These are phyloP conservation scores for Pachyrhynchus sulphureomaculatus DNA, from an alignment of 1,140 invertebrate genomes.

Conservation along the genomic window DNA sequence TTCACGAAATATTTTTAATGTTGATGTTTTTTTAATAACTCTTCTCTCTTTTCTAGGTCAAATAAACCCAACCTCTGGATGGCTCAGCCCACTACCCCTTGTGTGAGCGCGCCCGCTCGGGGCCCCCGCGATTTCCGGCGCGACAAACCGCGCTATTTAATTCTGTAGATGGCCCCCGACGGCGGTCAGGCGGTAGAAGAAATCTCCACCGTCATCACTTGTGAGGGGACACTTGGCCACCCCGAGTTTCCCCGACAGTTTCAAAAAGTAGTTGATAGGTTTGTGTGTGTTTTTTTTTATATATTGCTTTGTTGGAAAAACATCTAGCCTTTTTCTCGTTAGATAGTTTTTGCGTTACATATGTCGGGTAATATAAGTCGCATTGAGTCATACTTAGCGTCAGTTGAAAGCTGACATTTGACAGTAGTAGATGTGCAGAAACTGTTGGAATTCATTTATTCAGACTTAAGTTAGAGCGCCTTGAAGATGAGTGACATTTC, in stretches of 20 bases:
- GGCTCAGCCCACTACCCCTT: conserved; percentile 8
- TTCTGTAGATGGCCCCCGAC: conserved; percentile 69
- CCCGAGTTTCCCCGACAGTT: conserved; percentile 71
- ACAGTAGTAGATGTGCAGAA: no score
- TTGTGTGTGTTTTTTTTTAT: background rate
- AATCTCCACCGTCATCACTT: conserved; percentile 68
- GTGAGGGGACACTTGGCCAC: conserved; percentile 76
- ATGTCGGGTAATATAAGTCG: no score
- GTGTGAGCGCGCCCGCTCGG: conserved; percentile 18
- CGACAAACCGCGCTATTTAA: conserved; percentile 14
- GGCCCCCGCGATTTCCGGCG: conserved; percentile 18
- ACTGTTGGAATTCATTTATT: no score
- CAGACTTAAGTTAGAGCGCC: no score
- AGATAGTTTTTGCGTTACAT: no score
- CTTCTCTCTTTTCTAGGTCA: background rate
- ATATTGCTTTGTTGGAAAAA: no score
- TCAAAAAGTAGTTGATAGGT: conserved; percentile 61
- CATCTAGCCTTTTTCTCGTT: no score
- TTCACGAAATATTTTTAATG: background rate
- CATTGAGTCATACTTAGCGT: no score
- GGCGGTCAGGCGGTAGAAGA: conserved; percentile 69
- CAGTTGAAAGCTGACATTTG: no score
- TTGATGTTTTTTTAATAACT: no score
- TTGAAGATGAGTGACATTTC: no score
- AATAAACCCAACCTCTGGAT: conserved; percentile 16